Evolutionary conservation across 2,797 vertebrate species (phyloP), one percentile per base, ranked within the genome.

Genomic region (Heliangelus exortis): DNA sequence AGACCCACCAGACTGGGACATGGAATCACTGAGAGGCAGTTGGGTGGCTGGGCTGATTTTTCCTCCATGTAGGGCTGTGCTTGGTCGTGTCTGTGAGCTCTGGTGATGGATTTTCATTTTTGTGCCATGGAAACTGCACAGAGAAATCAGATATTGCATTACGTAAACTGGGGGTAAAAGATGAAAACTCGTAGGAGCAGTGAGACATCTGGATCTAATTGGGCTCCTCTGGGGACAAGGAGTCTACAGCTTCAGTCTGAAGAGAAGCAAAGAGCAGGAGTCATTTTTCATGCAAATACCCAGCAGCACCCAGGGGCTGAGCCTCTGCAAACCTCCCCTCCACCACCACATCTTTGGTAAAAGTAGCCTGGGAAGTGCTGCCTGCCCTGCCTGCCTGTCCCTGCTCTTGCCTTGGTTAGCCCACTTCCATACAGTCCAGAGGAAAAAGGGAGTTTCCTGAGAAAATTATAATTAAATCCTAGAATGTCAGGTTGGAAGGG

Each of bases 131-230:
- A 72, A 78, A 28, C 71, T 34, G 61, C 3, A 2, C 11, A n/a
- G 54, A 80, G 89, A 69, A 89, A 93, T 47, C 65, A 94, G 87
- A 91, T 39, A 29, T 6, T 31, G 55, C 76, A 51, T 93, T 26
- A 91, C 2, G 8, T 65, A 33, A 81, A 80, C 33, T 13, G 6
- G 1, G 59, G 73, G 19, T 43, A 34, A 59, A 85, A 85, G 84
- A 87, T 55, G 66, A 62, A 79, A 85, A 28, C 2, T 0, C 39
- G 6, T 17, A 21, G 1, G 4, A 41, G 58, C 33, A 4, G 51
- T 14, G 72, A 92, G 75, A 89, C 96, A 95, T 95, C 96, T 96
- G 96, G 94, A 94, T 84, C 82, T 84, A 91, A 96, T 90, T 6
- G 68, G 74, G 74, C 79, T 96, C 88, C 90, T 74, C 53, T 0